Evolutionary conservation across 2,113 vertebrate genomes (phyloP).

Genomic region (Oostethus manadensis): DNA sequence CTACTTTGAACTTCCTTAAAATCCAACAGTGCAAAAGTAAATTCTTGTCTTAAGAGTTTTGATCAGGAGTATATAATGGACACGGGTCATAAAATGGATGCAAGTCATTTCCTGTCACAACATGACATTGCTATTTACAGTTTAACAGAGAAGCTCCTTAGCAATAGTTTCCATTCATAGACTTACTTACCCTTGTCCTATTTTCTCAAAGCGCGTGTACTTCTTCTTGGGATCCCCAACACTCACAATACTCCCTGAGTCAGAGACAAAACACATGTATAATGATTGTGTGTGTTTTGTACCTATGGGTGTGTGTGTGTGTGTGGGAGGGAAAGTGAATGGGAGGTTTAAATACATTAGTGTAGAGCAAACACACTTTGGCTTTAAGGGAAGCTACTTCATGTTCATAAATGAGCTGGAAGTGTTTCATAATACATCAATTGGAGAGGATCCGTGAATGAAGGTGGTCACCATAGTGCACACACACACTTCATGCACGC

Average conservation of each 20-base stretch:
- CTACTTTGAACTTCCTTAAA: no score
- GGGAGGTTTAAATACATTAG: slow-evolving; percentile 2
- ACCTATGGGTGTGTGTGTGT: not conserved
- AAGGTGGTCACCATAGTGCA: not conserved
- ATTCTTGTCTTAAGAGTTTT: no score
- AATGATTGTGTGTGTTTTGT: slow-evolving; percentile 8
- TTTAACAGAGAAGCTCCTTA: not conserved
- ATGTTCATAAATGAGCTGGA: not conserved
- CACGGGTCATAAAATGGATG: no score
- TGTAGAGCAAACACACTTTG: not conserved
- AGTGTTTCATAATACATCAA: not conserved
- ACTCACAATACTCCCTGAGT: slow-evolving; percentile 92
- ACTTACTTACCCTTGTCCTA: slow-evolving; percentile 91
- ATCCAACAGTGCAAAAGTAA: no score
- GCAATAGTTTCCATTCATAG: not conserved
- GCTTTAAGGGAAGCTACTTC: not conserved
- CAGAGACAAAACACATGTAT: slow-evolving; percentile 35
- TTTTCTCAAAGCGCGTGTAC: slow-evolving; percentile 97
- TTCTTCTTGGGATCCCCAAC: slow-evolving; percentile 98
- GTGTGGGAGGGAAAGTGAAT: slow-evolving; percentile 1
- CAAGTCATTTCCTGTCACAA: no score
- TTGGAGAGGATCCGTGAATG: not conserved
- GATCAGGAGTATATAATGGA: no score
- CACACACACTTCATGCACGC: not conserved
- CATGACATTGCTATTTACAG: no score